Evolutionary conservation across 2,888 invertebrate genomes (phyloP).

Genomic region (Phalangium opilio): DNA sequence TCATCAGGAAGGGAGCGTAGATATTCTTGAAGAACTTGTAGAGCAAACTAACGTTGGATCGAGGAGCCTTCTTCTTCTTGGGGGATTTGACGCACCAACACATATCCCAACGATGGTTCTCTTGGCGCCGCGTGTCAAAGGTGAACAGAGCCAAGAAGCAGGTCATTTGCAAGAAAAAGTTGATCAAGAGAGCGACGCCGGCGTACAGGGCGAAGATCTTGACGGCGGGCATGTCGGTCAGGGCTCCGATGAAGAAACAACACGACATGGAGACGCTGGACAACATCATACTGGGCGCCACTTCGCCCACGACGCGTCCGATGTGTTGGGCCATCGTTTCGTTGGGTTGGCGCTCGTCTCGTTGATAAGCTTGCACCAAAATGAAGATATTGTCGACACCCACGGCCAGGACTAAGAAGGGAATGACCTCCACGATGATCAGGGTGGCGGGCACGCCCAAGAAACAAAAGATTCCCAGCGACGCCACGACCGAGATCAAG

Average conservation of each 20-base stretch:
- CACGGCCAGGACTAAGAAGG: slow-evolving; percentile 92
- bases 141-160: slow-evolving; percentile 84
- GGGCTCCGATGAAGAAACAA: slow-evolving; percentile 88
- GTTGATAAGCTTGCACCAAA: slow-evolving; percentile 73
- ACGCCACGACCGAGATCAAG: slow-evolving; percentile 76
- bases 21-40: slow-evolving; percentile 70
- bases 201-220: slow-evolving; percentile 92
- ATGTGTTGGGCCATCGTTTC: slow-evolving; percentile 75
- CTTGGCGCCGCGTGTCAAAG: slow-evolving; percentile 65
- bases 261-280: slow-evolving; percentile 86
- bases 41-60: slow-evolving; percentile 42
- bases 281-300: slow-evolving; percentile 91
- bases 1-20: slow-evolving; percentile 73
- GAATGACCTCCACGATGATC: slow-evolving; percentile 96
- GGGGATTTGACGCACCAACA: slow-evolving; percentile 52
- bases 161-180: slow-evolving; percentile 89
- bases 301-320: slow-evolving; percentile 74
- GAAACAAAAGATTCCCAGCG: slow-evolving; percentile 84
- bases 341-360: slow-evolving; percentile 52
- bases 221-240: slow-evolving; percentile 97
- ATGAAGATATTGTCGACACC: slow-evolving; percentile 99
- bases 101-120: slow-evolving; percentile 53
- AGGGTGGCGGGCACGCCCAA: slow-evolving; percentile 77
- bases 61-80: slow-evolving; percentile 27
- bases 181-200: slow-evolving; percentile 80